Base-by-base conservation (phyloP, 2,888 invertebrate species). In the Nephrotoma appendiculata region DNA sequence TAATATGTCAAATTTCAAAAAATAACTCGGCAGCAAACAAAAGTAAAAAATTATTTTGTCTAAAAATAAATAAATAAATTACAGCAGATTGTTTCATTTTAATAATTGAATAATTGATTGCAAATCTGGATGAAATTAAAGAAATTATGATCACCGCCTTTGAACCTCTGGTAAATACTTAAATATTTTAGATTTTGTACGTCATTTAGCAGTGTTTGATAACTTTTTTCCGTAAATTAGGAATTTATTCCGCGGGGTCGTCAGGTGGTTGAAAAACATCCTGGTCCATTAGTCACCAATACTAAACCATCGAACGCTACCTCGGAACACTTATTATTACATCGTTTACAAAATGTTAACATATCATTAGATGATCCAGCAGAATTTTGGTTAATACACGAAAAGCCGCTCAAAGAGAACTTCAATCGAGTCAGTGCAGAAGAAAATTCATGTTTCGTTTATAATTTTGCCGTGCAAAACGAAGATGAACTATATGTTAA, bases 401-500 rank as follows among this genome's bases (percentile, higher is more conserved):
- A 93, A 86, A 41, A 86, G 87, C 86, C 83, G 85, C 48, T 85
- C 42, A 87, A 87, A 5, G 87, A 86, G 6, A 87, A 86, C 48
- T 12, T 84, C 19, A 85, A 87, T 88, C 71, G 71, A 9, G 11
- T 41, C 19, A 5, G 87, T 84, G 43, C 87, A 87, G 71, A 87
- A 84, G 7, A 88, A 87, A 87, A 86, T 57, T 87, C 88, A 0
- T 89, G 89, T 86, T 91, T 90, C 86, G 90, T 91, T 89, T 90
- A 89, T 41, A 91, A 91, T 87, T 90, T 89, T 48, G 89, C 90
- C 87, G 90, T 91, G 0, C 92, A 91, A 89, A 93, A 94, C 90
- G 98, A 98, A 91, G 98, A 98, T 90, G 98, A 98, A 90, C 92
- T 98, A 86, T 98, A 97, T 93, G 94, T 96, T 1, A 95, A 95